Evolutionary conservation across 2,888 invertebrate species (phyloP).

Genomic region (Syrista parreyssii): DNA sequence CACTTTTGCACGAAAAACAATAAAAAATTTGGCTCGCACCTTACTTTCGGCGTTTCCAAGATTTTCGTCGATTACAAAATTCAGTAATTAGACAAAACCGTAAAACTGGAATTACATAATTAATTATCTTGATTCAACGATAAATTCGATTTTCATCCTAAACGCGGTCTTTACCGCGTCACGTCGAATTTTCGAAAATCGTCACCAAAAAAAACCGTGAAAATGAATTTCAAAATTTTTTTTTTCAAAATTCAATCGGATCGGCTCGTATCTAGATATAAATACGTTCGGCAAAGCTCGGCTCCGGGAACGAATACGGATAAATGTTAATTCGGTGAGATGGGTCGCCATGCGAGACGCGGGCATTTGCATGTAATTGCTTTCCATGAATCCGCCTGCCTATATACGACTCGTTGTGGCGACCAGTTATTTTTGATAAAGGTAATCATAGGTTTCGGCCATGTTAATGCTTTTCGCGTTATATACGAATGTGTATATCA

Average conservation of each 20-base stretch:
- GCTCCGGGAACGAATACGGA: slow-evolving; percentile 40
- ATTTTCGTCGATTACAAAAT: no score
- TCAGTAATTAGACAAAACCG: neutral
- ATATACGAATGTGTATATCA: neutral
- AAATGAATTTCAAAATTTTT: neutral
- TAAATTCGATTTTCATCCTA: neutral
- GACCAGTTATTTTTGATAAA: slow-evolving; percentile 36
- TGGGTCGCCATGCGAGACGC: slow-evolving; percentile 55
- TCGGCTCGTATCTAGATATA: neutral
- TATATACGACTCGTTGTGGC: neutral
- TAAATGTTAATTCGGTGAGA: slow-evolving; percentile 53
- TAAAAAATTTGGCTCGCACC: no score
- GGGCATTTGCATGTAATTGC: slow-evolving; percentile 61
- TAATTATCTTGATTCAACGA: neutral
- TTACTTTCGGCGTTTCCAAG: no score
- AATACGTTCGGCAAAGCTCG: slow-evolving; percentile 18
- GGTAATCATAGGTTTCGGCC: slow-evolving; percentile 52
- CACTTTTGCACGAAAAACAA: no score
- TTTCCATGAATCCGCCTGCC: slow-evolving; percentile 52
- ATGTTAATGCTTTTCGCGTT: neutral
- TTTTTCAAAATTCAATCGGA: neutral
- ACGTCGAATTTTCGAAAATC: no score
- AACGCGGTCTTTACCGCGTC: no score
- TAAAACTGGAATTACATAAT: neutral
- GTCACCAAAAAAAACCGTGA: no score